Base-by-base conservation (phyloP, 2,113 vertebrate species). In the Nothoprocta pentlandii region DNA sequence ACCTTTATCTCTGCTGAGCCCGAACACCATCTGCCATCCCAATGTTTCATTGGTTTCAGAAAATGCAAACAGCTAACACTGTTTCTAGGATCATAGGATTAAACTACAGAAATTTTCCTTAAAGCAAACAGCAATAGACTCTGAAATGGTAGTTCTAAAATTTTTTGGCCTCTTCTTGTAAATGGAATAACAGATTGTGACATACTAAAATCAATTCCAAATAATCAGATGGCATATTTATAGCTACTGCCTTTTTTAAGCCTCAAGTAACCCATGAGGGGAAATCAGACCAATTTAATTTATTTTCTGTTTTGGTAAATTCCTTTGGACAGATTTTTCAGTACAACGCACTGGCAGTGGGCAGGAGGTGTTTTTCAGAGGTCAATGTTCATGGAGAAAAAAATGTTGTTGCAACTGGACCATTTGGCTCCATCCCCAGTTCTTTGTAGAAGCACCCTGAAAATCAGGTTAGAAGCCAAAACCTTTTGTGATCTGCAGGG, bases 11-110 rank as follows among this genome's bases (percentile, higher is more conserved):
- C 78, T 86, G 54, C 87, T 92, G 91, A 95, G 91, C 82, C 89
- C 2, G 61, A 85, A 92, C 83, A 87, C 92, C 91, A 96, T 95
- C 96, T 97, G 96, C 91, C 90, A 95, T 94, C 88, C 94, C 83
- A 93, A 87, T 96, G 91, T 96, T 90, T 90, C 90, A 82, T 71
- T 87, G 85, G 89, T 87, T 95, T 94, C 85, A 83, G 76, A 87
- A 91, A 89, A 82, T 42, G 6, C 79, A 89, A 89, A 83, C 70
- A 91, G 64, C 85, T 92, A 93, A 94, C 90, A 93, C 80, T 5
- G 75, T 97, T 95, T 87, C 82, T 93, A 78, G 73, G 32, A 85
- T 70, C 93, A 61, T 74, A 94, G 94, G 92, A 92, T 71, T 91
- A 77, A 91, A 87, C 78, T 46, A 86, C 28, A 81, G 86, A 88